These are phyloP conservation scores for Halcyon malimbica DNA, from an alignment of 2,113 vertebrate genomes.

Conservation along the genomic window DNA sequence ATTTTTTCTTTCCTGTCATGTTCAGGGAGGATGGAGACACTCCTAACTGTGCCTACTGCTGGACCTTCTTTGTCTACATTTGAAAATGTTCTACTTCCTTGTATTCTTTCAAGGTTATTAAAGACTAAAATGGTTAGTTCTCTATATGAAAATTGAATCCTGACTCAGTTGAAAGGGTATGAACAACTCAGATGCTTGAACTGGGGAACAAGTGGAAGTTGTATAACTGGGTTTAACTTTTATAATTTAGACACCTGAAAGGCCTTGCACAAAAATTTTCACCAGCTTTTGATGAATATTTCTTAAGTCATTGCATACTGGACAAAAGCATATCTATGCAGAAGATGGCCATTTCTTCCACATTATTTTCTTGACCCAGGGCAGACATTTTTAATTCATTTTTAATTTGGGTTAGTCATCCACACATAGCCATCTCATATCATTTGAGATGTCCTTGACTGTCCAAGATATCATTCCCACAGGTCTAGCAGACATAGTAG, in stretches of 20 bases:
- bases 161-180: not conserved
- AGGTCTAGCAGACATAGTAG: not conserved
- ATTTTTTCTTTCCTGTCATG: not conserved
- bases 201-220: not conserved
- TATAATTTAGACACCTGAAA: not conserved
- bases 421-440: not conserved
- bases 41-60: not conserved
- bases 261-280: not conserved
- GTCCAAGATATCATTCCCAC: not conserved
- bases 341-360: not conserved
- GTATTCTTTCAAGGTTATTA: not conserved
- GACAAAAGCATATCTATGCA: fast-evolving
- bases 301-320: not conserved
- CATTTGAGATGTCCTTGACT: not conserved
- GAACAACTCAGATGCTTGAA: not conserved
- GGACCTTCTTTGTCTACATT: not conserved
- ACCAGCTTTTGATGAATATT: not conserved
- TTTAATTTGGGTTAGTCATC: not conserved
- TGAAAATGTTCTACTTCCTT: not conserved
- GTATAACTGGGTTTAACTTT: not conserved
- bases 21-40: not conserved
- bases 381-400: not conserved
- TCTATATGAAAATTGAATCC: not conserved
- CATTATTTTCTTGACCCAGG: not conserved
- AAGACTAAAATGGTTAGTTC: not conserved